Percentiles rank a stretch among this genome's conserved stretches.
phyloP scores from a whole-genome alignment of 2,888 invertebrate species.

The Nymphalis polychloros region DNA sequence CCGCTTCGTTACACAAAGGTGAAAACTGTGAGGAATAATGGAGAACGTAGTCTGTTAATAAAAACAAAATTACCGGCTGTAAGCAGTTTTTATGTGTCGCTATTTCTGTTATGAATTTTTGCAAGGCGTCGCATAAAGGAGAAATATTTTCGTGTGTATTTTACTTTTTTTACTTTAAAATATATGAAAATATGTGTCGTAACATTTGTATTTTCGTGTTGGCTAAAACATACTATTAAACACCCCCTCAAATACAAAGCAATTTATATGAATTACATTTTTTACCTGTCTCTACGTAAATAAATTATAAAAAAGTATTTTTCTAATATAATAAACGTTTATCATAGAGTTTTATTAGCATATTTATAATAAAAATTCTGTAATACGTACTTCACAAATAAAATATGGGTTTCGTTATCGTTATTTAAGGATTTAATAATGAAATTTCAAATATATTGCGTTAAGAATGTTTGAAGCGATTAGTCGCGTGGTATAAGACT shows the following conservation, averaged over 20 bases:
- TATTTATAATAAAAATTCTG: background rate
- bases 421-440: background rate
- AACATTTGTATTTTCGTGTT: too few relatives aligned
- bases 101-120: constrained; percentile 15
- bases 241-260: background rate
- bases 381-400: background rate
- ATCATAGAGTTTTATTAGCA: background rate
- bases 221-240: too few relatives aligned
- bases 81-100: constrained; percentile 5
- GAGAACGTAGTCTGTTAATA: constrained; percentile 3
- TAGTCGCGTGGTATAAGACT: too few relatives aligned
- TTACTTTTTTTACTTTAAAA: background rate
- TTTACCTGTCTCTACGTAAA: background rate
- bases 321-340: background rate
- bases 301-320: background rate
- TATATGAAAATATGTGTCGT: background rate
- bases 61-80: background rate
- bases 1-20: constrained; percentile 15
- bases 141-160: constrained; percentile 13
- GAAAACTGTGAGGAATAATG: constrained; percentile 8
- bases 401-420: background rate
- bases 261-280: background rate
- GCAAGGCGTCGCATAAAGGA: constrained; percentile 8
- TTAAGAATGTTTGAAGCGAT: too few relatives aligned
- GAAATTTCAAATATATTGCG: background rate